These are phyloP conservation scores for Masticophis lateralis DNA, from an alignment of 2,797 vertebrate genomes.

Conservation along the genomic window DNA sequence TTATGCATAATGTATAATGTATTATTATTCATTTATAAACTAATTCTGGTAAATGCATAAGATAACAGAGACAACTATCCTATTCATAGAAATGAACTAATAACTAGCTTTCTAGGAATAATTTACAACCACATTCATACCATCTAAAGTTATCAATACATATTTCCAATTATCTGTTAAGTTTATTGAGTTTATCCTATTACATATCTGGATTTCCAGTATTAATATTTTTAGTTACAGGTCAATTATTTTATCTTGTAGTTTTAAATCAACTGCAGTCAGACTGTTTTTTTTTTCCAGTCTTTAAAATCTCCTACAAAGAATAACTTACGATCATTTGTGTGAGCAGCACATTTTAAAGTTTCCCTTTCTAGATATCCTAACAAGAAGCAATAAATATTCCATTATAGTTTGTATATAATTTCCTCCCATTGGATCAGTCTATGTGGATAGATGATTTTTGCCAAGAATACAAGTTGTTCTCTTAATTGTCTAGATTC, in stretches of 20 bases:
- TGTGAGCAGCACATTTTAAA: background rate
- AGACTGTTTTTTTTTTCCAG: background rate
- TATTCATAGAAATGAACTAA: background rate
- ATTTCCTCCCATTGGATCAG: background rate
- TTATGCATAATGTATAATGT: background rate
- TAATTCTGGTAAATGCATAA: background rate
- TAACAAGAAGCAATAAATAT: background rate
- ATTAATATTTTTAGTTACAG: background rate
- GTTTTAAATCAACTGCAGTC: background rate
- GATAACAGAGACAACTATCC: background rate
- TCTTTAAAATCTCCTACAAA: background rate
- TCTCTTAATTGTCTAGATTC: background rate
- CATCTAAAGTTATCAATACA: background rate
- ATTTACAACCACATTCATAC: background rate
- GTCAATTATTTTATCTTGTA: background rate
- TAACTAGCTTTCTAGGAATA: background rate
- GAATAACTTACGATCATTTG: background rate
- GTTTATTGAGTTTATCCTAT: background rate
- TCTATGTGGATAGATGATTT: background rate
- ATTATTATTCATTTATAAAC: background rate
- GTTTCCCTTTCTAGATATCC: background rate
- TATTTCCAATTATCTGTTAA: background rate
- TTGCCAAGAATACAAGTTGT: background rate
- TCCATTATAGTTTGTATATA: background rate
- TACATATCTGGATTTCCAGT: background rate